Percentiles rank a stretch among this genome's conserved stretches.
Evolutionary conservation across 2,113 vertebrate genomes (phyloP).

Genomic region (Melanocharis versteri): DNA sequence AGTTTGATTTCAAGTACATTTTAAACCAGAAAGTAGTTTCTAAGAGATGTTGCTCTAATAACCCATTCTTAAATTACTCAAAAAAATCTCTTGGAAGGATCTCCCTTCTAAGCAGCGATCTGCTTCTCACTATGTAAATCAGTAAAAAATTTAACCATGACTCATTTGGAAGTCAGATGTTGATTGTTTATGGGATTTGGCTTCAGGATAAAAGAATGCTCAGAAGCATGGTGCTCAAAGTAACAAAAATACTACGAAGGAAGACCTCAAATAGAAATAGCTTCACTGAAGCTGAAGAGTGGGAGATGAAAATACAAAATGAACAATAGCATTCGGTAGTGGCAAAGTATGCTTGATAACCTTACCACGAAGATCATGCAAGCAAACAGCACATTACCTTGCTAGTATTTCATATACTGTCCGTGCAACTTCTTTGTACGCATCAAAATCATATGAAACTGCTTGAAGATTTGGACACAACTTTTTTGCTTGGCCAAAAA

Average conservation of each 20-base stretch:
- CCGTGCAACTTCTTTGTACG: slow-evolving; percentile 91
- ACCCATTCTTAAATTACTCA: background rate
- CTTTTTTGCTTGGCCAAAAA: slow-evolving; percentile 93
- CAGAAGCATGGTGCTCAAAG: background rate
- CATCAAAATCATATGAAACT: slow-evolving; percentile 91
- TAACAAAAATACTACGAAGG: background rate
- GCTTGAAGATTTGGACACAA: slow-evolving; percentile 89
- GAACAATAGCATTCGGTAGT: background rate
- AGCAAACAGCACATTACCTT: slow-evolving; percentile 72
- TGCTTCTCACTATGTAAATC: background rate
- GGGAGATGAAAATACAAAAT: background rate
- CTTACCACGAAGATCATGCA: background rate
- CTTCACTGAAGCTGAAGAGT: background rate
- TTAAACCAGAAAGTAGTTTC: background rate
- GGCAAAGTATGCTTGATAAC: background rate
- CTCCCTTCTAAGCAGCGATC: background rate
- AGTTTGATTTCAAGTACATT: background rate
- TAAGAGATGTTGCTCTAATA: background rate
- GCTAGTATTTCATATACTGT: slow-evolving; percentile 91
- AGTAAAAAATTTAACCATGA: background rate
- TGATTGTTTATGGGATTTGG: background rate
- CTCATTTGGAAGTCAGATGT: background rate
- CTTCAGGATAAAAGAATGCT: background rate
- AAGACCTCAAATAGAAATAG: background rate
- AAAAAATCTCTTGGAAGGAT: background rate